Conservation (phyloP, 2,113 vertebrate genomes). For the Chionodraco myersi region DNA sequence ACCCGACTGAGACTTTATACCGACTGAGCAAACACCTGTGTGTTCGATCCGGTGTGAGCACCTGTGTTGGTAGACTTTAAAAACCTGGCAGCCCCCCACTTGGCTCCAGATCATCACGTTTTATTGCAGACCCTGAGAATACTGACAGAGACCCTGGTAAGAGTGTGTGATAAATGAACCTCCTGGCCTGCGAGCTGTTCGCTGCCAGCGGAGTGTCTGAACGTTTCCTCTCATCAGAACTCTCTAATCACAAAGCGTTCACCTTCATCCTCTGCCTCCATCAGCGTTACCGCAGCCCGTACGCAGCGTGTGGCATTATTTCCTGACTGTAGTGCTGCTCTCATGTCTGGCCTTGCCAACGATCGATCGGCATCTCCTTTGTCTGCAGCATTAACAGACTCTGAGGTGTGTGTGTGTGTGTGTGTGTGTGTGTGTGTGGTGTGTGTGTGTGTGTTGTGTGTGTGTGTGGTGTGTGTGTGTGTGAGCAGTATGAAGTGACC, state of each 20-base stretch:
- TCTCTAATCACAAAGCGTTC: conserved; percentile 73
- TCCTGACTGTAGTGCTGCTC: conserved; percentile 70
- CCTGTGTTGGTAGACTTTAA: conserved; percentile 34
- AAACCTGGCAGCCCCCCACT: conserved; percentile 52
- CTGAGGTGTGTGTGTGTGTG: not conserved
- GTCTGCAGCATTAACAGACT: conserved; percentile 77
- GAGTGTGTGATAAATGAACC: conserved; percentile 67
- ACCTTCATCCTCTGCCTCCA: conserved; percentile 71
- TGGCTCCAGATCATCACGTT: conserved; percentile 50
- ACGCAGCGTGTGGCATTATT: conserved; percentile 51
- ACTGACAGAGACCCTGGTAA: conserved; percentile 64
- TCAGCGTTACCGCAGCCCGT: conserved; percentile 60
- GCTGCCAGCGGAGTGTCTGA: conserved; percentile 65
- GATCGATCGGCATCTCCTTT: conserved; percentile 72
- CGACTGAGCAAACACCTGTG: conserved; percentile 26
- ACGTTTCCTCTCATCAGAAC: conserved; percentile 71
- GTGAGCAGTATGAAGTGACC: conserved; percentile 39
- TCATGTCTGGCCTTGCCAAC: conserved; percentile 69
- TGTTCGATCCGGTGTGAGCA: conserved; percentile 29
- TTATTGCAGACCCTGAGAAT: conserved; percentile 66
- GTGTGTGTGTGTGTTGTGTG: too few species aligned
- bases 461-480: too few species aligned
- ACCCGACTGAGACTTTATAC: conserved; percentile 5
- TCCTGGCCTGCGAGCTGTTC: conserved; percentile 48
- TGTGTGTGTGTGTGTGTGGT: too few species aligned